Conservation (phyloP, 2,113 vertebrate species). For the Entelurus aequoreus region DNA sequence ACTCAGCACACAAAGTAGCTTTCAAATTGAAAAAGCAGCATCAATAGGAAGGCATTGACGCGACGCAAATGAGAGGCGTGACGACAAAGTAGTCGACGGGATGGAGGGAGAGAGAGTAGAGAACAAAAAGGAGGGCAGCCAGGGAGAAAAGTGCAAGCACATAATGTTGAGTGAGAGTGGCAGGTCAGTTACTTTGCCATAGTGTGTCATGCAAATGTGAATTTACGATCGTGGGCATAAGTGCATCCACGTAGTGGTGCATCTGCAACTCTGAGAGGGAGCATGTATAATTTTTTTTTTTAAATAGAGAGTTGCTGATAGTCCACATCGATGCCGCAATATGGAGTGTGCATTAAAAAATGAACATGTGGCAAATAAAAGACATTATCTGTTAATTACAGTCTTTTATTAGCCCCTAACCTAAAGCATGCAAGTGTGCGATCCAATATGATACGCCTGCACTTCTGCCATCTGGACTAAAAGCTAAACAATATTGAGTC, state of each 20-base stretch:
- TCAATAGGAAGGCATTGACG: not conserved
- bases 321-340: slow-evolving; percentile 1
- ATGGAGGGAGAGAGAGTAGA: not conserved
- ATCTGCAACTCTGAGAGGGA: slow-evolving; percentile 11
- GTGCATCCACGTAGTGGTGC: slow-evolving; percentile 1
- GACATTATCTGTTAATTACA: slow-evolving; percentile 40
- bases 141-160: slow-evolving; percentile 21
- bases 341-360: slow-evolving; percentile 19
- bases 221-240: slow-evolving; percentile 27
- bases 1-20: slow-evolving; percentile 8
- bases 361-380: slow-evolving; percentile 28
- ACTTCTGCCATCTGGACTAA: slow-evolving; percentile 39
- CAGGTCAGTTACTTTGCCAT: slow-evolving; percentile 34
- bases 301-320: not conserved
- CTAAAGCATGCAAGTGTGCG: slow-evolving; percentile 30
- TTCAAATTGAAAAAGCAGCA: not conserved
- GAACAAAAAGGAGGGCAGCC: not conserved
- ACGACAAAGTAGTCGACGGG: not conserved
- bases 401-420: slow-evolving; percentile 35
- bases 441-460: slow-evolving; percentile 44
- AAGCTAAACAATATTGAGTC: slow-evolving; percentile 23
- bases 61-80: not conserved
- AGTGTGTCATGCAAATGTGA: slow-evolving; percentile 20
- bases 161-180: slow-evolving; percentile 27
- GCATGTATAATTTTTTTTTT: not conserved